Conservation (phyloP, 2,888 invertebrate species). For the Hermaeophaga mercurialis region DNA sequence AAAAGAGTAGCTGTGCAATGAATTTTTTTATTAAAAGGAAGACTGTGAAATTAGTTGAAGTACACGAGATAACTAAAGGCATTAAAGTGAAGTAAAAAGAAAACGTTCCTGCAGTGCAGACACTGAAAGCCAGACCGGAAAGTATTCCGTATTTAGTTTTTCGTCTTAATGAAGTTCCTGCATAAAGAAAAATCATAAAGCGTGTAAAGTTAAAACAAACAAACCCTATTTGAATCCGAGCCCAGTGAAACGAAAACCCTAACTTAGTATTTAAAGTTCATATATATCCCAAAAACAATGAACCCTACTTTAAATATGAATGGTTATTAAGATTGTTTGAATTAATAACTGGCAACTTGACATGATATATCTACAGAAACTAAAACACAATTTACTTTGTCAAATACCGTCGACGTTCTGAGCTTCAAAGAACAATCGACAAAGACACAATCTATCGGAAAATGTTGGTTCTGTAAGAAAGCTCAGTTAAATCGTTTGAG, state of each 20-base stretch:
- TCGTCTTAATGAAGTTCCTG: not conserved
- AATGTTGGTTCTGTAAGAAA: not conserved
- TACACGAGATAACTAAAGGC: not conserved
- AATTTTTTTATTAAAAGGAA: not conserved
- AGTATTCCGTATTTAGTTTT: not conserved
- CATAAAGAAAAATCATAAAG: slow-evolving; percentile 1
- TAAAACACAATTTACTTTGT: slow-evolving; percentile 8
- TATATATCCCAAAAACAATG: slow-evolving; percentile 17
- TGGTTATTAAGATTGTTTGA: slow-evolving; percentile 20
- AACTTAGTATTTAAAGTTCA: not conserved
- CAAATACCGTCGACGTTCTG: not conserved
- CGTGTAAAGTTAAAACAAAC: not conserved
- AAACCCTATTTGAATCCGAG: not conserved
- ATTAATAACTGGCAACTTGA: slow-evolving; percentile 11
- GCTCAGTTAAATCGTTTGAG: no score
- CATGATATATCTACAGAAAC: slow-evolving; percentile 18
- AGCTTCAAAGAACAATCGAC: not conserved
- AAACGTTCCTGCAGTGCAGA: not conserved
- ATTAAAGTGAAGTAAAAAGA: not conserved
- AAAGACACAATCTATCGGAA: not conserved
- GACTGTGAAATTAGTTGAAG: not conserved
- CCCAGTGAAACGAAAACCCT: not conserved
- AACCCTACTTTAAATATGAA: slow-evolving; percentile 17
- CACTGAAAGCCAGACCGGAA: not conserved
- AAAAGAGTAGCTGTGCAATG: not conserved